Evolutionary conservation across 2,888 invertebrate species (phyloP).

Genomic region (Tryphoninae sp.): DNA sequence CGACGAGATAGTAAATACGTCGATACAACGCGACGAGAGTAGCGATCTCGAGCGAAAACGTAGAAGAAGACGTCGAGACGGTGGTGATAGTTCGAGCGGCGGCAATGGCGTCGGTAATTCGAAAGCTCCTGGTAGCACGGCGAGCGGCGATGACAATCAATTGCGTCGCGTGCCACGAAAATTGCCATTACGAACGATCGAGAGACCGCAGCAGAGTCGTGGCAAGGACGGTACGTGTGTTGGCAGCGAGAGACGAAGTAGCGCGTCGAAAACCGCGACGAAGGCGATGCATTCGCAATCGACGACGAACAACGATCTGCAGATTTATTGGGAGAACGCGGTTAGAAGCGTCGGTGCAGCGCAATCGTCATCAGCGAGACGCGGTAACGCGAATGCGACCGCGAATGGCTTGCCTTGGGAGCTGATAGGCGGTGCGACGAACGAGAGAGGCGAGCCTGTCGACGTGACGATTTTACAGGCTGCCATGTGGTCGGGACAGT

Average conservation of each 20-base stretch:
- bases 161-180: constrained; percentile 75
- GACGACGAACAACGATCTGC: constrained; percentile 71
- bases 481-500: constrained; percentile 76
- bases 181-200: constrained; percentile 75
- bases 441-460: constrained; percentile 69
- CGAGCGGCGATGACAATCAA: constrained; percentile 64
- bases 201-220: constrained; percentile 69
- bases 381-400: constrained; percentile 66
- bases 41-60: constrained; percentile 71
- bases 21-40: constrained; percentile 69
- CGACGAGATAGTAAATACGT: constrained; percentile 65
- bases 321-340: constrained; percentile 69
- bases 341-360: constrained; percentile 51
- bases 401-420: constrained; percentile 78
- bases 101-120: constrained; percentile 30
- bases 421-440: constrained; percentile 70
- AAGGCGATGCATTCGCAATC: constrained; percentile 67
- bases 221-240: constrained; percentile 57
- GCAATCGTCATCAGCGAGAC: constrained; percentile 44
- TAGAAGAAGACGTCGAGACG: constrained; percentile 72
- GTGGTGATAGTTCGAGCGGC: constrained; percentile 55
- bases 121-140: constrained; percentile 46
- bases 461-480: constrained; percentile 72
- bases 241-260: constrained; percentile 49
- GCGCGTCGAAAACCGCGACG: constrained; percentile 64